A percentile compares a stretch with the other conserved stretches of the same genome.
phyloP scores from a whole-genome alignment of 2,888 invertebrate species.

The Buathra laborator region DNA sequence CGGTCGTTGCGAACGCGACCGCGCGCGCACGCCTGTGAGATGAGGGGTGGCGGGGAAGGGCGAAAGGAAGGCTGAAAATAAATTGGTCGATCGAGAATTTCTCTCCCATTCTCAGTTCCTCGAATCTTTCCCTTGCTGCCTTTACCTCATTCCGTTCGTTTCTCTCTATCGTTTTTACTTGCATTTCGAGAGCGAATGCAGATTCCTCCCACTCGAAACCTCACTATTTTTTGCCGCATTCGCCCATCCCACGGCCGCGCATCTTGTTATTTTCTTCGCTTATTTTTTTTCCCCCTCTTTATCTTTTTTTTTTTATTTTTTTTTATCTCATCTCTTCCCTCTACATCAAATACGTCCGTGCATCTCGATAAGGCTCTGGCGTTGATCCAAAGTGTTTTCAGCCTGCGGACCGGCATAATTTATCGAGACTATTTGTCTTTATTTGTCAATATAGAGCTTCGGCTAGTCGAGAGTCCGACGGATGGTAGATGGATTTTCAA shows the following conservation, averaged over 20 bases:
- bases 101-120: constrained; percentile 12
- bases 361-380: constrained; percentile 73
- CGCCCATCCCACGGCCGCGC: constrained; percentile 42
- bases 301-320: constrained; percentile 18
- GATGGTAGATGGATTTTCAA: constrained; percentile 35
- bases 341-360: constrained; percentile 51
- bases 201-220: constrained; percentile 9
- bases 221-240: constrained; percentile 37
- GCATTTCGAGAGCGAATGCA: constrained; percentile 46
- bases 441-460: constrained; percentile 59
- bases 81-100: constrained; percentile 36
- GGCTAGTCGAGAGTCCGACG: constrained; percentile 6
- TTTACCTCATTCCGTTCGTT: constrained; percentile 18
- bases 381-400: constrained; percentile 76
- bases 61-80: constrained; percentile 36
- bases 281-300: constrained; percentile 10
- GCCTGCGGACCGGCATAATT: constrained; percentile 74
- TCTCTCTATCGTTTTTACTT: constrained; percentile 34
- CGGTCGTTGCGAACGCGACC: not conserved
- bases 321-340: constrained; percentile 26
- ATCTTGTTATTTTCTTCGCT: constrained; percentile 54
- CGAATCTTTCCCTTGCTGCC: constrained; percentile 20
- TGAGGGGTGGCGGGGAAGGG: not conserved
- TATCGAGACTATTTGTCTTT: constrained; percentile 66
- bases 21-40: not conserved